These are phyloP conservation scores for Oreochromis mossambicus DNA, from an alignment of 2,797 vertebrate genomes.

Conservation along the genomic window DNA sequence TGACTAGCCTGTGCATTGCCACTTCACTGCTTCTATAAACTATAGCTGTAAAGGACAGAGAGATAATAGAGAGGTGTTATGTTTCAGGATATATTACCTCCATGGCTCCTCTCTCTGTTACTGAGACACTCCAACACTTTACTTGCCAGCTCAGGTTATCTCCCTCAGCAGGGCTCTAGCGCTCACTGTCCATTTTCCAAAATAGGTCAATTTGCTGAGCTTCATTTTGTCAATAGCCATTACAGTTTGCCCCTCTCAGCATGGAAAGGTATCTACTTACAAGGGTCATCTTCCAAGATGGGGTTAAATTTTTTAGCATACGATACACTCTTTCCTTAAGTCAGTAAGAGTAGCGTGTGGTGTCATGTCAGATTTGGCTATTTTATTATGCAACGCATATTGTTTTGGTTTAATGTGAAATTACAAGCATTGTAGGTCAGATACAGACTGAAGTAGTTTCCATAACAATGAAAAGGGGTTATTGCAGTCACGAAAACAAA, in stretches of 20 bases:
- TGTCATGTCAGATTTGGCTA: conserved; percentile 16
- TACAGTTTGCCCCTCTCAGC: neutral
- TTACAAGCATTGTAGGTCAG: neutral
- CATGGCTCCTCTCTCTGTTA: conserved; percentile 49
- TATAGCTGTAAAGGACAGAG: conserved; percentile 35
- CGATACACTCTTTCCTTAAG: neutral
- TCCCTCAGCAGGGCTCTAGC: conserved; percentile 27
- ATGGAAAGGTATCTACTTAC: conserved; percentile 8
- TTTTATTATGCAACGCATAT: neutral
- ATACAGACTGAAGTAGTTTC: neutral
- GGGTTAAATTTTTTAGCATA: conserved; percentile 33
- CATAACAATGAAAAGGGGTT: neutral
- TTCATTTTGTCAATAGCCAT: conserved; percentile 31
- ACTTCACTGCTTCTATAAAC: conserved; percentile 52
- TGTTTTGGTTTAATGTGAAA: neutral
- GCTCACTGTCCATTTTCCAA: conserved; percentile 55
- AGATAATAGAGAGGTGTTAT: conserved; percentile 61
- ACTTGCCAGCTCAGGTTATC: conserved; percentile 66
- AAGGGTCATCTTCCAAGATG: neutral
- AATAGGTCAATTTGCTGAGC: conserved; percentile 58
- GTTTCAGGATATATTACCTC: conserved; percentile 69
- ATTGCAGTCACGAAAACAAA: neutral
- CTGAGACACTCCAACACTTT: conserved; percentile 68
- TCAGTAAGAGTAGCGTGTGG: conserved; percentile 35
- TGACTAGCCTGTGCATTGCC: conserved; percentile 30